Conservation (phyloP, 2,888 invertebrate species). For the Urechis unicinctus region DNA sequence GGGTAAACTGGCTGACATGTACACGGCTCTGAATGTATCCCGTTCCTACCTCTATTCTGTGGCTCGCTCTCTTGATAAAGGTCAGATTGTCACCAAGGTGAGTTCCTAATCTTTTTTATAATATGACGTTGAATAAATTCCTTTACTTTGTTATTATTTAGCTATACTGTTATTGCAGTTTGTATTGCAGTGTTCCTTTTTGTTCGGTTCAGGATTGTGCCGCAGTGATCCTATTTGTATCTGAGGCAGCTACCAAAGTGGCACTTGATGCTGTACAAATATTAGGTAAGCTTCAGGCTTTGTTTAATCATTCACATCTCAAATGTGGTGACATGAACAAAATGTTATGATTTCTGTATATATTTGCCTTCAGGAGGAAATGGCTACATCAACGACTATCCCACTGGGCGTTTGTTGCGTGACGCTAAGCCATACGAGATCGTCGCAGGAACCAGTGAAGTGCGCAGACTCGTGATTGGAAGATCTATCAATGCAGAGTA, state of each 20-base stretch:
- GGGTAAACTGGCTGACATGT: conserved; percentile 93
- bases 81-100: conserved; percentile 56
- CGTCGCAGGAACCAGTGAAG: conserved; percentile 96
- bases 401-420: conserved; percentile 81
- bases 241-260: conserved; percentile 83
- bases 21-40: conserved; percentile 75
- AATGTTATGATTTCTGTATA: background rate
- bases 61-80: conserved; percentile 75
- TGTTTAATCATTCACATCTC: background rate
- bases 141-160: too few species aligned
- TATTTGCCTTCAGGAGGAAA: conserved; percentile 71
- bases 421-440: conserved; percentile 99
- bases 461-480: conserved; percentile 86
- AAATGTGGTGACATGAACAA: background rate
- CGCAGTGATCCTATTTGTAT: conserved; percentile 82
- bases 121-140: too few species aligned
- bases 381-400: conserved; percentile 96
- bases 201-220: conserved; percentile 69
- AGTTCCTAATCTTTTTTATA: too few species aligned
- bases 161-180: too few species aligned
- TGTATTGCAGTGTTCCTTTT: too few species aligned
- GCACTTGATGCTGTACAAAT: conserved; percentile 92
- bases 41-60: conserved; percentile 87
- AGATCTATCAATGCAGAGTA: conserved; percentile 49
- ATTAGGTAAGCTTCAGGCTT: conserved; percentile 59